phyloP scores from a whole-genome alignment of 2,797 vertebrate species.

The Fistularia tabacaria region DNA sequence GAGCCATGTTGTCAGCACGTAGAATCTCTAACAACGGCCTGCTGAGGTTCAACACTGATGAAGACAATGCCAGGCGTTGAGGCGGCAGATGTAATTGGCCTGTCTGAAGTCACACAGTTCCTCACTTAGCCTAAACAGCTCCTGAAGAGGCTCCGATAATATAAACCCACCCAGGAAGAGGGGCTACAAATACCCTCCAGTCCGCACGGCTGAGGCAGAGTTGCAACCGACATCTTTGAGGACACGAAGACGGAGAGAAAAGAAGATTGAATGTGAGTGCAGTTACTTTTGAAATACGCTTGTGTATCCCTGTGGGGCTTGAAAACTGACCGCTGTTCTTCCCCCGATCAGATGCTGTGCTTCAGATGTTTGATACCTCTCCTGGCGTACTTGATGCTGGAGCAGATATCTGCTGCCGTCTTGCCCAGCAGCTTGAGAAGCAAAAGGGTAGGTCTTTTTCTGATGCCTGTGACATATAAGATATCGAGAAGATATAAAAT shows the following conservation, averaged over 20 bases:
- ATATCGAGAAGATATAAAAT: too few species aligned
- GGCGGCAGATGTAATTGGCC: constrained; percentile 54
- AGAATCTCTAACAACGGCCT: constrained; percentile 18
- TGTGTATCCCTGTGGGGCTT: too few species aligned
- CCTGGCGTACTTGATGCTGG: constrained; percentile 65
- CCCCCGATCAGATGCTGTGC: constrained; percentile 63
- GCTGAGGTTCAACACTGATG: constrained; percentile 24
- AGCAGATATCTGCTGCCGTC: constrained; percentile 59
- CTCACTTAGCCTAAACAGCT: constrained; percentile 62
- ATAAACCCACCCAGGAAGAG: constrained; percentile 76
- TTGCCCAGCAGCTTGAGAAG: constrained; percentile 44
- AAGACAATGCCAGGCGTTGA: constrained; percentile 34
- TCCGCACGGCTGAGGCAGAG: constrained; percentile 21
- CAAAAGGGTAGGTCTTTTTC: constrained; percentile 57
- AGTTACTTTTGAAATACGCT: background rate
- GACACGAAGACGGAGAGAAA: constrained; percentile 3
- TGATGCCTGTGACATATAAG: too few species aligned
- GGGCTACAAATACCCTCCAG: constrained; percentile 70
- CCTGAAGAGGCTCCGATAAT: constrained; percentile 54
- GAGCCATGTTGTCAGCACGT: too few species aligned
- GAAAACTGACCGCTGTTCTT: too few species aligned
- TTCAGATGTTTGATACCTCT: constrained; percentile 60
- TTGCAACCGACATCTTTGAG: constrained; percentile 9
- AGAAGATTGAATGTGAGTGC: constrained; percentile 21
- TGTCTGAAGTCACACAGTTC: constrained; percentile 40